phyloP scores from a whole-genome alignment of 2,888 invertebrate species.

The Plebejus argus region DNA sequence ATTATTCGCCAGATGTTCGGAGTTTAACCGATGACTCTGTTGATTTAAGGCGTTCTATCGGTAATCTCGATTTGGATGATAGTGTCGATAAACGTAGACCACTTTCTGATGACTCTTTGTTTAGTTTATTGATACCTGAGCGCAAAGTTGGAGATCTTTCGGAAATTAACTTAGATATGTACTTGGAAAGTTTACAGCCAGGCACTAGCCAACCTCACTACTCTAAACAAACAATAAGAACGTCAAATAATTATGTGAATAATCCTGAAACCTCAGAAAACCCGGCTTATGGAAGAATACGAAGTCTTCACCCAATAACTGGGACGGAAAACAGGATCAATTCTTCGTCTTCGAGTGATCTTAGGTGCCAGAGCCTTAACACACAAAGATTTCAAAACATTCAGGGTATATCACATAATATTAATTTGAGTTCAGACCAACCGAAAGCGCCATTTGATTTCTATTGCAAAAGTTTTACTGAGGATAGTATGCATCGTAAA shows the following conservation, averaged over 20 bases:
- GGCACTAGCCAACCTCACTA: slow-evolving; percentile 52
- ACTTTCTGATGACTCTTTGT: slow-evolving; percentile 87
- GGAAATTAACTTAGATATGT: slow-evolving; percentile 84
- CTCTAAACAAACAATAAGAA: slow-evolving; percentile 41
- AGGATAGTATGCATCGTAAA: slow-evolving; percentile 64
- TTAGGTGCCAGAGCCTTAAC: not conserved
- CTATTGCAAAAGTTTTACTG: slow-evolving; percentile 70
- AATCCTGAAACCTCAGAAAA: slow-evolving; percentile 34
- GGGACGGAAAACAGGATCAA: slow-evolving; percentile 46
- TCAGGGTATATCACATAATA: slow-evolving; percentile 65
- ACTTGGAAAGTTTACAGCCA: slow-evolving; percentile 83
- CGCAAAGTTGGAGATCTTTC: slow-evolving; percentile 70
- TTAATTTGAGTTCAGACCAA: slow-evolving; percentile 45
- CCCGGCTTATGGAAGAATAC: slow-evolving; percentile 31
- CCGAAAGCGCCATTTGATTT: slow-evolving; percentile 72
- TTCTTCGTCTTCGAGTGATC: slow-evolving; percentile 30
- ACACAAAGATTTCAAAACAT: slow-evolving; percentile 56
- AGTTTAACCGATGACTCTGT: slow-evolving; percentile 73
- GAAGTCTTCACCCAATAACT: slow-evolving; percentile 50
- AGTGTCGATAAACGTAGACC: slow-evolving; percentile 85
- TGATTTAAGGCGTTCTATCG: slow-evolving; percentile 75
- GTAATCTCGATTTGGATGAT: slow-evolving; percentile 78
- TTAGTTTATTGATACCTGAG: slow-evolving; percentile 83
- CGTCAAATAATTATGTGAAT: slow-evolving; percentile 34
- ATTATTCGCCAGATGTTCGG: slow-evolving; percentile 66